Conservation (phyloP, 1,140 invertebrate species). For the Pogonognathellus flavescens region DNA sequence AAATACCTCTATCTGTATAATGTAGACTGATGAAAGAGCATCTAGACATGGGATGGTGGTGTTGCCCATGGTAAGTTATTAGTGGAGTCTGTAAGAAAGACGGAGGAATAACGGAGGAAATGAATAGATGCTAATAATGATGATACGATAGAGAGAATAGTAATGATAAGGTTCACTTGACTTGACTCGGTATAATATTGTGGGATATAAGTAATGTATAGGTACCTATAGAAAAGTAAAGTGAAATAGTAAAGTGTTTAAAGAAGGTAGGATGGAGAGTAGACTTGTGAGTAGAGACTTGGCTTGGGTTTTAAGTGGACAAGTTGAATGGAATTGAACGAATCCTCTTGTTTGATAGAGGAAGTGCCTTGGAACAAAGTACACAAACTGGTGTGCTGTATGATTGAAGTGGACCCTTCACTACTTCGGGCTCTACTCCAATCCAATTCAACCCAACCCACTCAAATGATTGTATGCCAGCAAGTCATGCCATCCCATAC, state of each 20-base stretch:
- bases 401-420: conserved; percentile 51
- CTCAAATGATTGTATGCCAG: background rate
- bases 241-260: conserved; percentile 36
- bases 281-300: conserved; percentile 8
- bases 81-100: no score
- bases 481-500: background rate
- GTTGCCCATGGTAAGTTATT: no score
- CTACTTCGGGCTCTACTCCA: background rate
- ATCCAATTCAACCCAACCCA: background rate
- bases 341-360: conserved; percentile 36
- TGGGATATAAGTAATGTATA: no score
- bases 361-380: conserved; percentile 48
- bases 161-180: conserved; percentile 41
- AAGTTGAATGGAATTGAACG: conserved; percentile 16
- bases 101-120: no score
- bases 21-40: no score
- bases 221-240: background rate
- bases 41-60: background rate
- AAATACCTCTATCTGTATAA: no score
- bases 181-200: background rate
- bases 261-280: background rate
- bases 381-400: conserved; percentile 37
- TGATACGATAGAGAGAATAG: conserved; percentile 29
- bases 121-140: conserved; percentile 23
- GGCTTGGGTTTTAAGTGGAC: conserved; percentile 21